Evolutionary conservation across 2,797 vertebrate genomes (phyloP).

Genomic region (Pogoniulus pusillus): DNA sequence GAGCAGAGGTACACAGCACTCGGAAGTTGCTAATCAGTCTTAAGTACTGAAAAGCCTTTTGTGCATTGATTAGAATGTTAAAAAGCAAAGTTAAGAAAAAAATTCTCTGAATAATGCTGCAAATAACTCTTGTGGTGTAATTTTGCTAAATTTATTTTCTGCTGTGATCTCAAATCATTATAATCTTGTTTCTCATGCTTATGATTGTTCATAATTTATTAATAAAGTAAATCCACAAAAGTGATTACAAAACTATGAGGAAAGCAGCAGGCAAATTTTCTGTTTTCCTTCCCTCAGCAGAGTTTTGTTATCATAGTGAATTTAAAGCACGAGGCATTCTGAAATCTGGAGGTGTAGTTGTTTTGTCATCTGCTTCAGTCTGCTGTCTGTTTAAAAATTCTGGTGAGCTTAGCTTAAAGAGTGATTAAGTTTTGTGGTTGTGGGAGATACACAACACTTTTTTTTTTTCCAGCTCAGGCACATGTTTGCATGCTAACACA

Average conservation of each 20-base stretch:
- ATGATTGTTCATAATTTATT: neutral
- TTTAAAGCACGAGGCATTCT: constrained; percentile 18
- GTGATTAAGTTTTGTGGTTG: neutral
- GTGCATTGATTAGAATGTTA: neutral
- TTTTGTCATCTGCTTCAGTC: constrained; percentile 30
- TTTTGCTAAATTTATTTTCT: neutral
- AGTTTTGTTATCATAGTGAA: neutral
- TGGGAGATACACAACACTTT: neutral
- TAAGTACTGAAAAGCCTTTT: neutral
- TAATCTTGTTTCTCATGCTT: neutral
- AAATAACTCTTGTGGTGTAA: neutral
- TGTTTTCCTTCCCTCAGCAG: neutral
- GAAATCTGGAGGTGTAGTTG: constrained; percentile 28
- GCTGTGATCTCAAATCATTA: neutral
- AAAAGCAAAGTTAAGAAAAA: neutral
- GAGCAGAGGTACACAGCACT: neutral
- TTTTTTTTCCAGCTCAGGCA: neutral
- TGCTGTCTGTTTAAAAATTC: constrained; percentile 19
- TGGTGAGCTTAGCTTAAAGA: neutral
- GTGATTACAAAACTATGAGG: neutral
- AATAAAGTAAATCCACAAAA: neutral
- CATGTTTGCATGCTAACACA: neutral
- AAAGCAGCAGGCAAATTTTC: neutral
- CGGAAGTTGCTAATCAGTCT: neutral
- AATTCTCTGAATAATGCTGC: neutral